Evolutionary conservation across 2,888 invertebrate species (phyloP), one percentile per base, ranked within the genome.

Genomic region (Mimumesa dahlbomi): DNA sequence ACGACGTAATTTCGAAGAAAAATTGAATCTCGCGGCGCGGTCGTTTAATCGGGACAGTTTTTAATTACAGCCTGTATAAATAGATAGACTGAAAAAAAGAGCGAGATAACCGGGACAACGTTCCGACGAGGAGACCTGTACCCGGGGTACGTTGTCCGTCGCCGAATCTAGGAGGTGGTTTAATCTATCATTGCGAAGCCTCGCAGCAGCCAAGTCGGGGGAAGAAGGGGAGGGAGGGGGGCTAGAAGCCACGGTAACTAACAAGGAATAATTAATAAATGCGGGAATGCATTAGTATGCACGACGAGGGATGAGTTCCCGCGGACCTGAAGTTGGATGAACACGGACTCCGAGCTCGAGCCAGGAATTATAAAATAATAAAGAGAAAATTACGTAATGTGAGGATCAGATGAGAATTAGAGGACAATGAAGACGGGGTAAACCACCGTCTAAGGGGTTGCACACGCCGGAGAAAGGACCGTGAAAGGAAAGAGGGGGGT

Each of bases 381-480:
- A 86, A 87, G 87, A 85, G 85, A 83, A 84, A 87, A 87, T 87
- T 85, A 84, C 85, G 85, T 87, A 86, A 86, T 85, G 82, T 80
- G 82, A 84, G 84, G 84, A 85, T 85, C 84, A 83, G 84, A 86
- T 84, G 85, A 82, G 81, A 87, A 84, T 83, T 83, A 84, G 84
- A 84, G 83, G 82, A 83, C 83, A 83, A 83, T 82, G 85, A 83
- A 82, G 81, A 83, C 76, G 74, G 73, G 70, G 75, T 69, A 81
- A 79, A 82, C 82, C 76, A 61, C 62, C 64, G 76, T 73, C 71
- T 75, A 68, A 68, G 68, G 72, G 57, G 70, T 46, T 62, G 68
- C 63, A 56, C 62, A 62, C 54, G 48, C 50, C 50, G 31, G 46
- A 46, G 40, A 50, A 50, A 49, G 49, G 65, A 63, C 65, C 43